Base-by-base conservation (phyloP, 2,888 invertebrate genomes). In the Pemphredon lugubris region DNA sequence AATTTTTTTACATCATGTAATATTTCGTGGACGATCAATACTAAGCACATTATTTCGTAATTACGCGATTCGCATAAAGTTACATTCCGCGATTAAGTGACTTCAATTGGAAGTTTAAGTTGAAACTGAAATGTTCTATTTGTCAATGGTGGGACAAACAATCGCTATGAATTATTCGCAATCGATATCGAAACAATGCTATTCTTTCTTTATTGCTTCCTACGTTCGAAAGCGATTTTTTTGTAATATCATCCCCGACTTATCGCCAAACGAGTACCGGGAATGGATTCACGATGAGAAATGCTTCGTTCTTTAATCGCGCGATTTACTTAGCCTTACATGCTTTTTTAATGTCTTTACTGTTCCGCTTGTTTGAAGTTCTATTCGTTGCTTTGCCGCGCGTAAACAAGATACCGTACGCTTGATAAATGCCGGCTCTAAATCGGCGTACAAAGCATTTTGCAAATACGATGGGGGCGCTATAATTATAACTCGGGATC, bases 341-440 rank as follows among this genome's bases (percentile, higher is more conserved):
- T 9, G n/a, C 14, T 11, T 26, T 16, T 14, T 26, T 51, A 72
- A 72, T 72, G 59, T 32, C 14, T 73, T 72, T 73, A 73, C 68
- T 67, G 73, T 59, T 21, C 51, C 59, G 51, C 23, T 21, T 50
- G 63, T 72, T 73, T 72, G 63, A 63, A 45, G 34, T 23, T 18
- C 51, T 73, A 61, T 70, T 51, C 71, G 47, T 60, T 59, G 72
- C 66, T 48, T 53, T 42, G 57, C 18, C 65, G 42, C 50, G 39
- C 40, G 66, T 48, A 73, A 73, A 73, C 72, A 73, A 66, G 73
- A 73, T 72, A 73, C 32, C 37, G 44, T 18, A n/a, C 1, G 20
- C 16, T 18, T 45, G 51, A 65, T 65, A 59, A 58, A 50, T 70
- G 26, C 54, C 39, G 18, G 21, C 44, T 21, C 26, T 5, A 21